A percentile compares a stretch with the other conserved stretches of the same genome.
Conservation (phyloP, 2,113 vertebrate species). For the Podocnemis expansa region DNA sequence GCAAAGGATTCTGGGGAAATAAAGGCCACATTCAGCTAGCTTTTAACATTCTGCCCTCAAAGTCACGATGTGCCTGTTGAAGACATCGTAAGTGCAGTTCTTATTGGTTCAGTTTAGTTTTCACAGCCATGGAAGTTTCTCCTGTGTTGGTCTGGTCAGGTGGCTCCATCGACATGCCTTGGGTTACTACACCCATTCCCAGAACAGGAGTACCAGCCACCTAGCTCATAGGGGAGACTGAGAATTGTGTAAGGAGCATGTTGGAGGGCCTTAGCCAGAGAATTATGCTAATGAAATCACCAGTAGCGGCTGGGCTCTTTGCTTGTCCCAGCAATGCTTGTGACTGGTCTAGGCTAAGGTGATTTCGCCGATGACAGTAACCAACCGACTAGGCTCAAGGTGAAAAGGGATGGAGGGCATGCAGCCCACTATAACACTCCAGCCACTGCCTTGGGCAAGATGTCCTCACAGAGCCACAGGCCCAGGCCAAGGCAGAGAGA, state of each 20-base stretch:
- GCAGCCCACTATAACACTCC: not conserved
- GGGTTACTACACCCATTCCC: no score
- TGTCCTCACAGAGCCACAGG: not conserved
- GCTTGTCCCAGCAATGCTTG: no score
- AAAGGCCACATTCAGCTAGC: not conserved
- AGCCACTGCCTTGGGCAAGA: not conserved
- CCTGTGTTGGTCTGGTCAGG: not conserved
- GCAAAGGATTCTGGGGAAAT: not conserved
- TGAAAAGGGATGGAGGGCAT: not conserved
- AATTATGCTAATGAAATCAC: no score
- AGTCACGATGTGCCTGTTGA: not conserved
- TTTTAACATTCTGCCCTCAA: not conserved
- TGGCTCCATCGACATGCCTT: not conserved
- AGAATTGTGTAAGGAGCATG: not conserved
- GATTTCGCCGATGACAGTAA: not conserved
- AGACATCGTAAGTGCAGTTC: not conserved
- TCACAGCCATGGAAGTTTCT: not conserved
- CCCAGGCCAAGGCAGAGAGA: not conserved
- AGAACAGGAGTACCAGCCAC: not conserved
- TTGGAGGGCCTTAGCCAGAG: no score
- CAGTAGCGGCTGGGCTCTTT: no score
- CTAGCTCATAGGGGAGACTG: no score
- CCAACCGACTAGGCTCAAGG: not conserved
- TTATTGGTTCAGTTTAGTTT: not conserved
- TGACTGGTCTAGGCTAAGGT: not conserved